Evolutionary conservation across 2,113 vertebrate genomes (phyloP), one percentile per base, ranked within the genome.

Genomic region (Axis porcinus): DNA sequence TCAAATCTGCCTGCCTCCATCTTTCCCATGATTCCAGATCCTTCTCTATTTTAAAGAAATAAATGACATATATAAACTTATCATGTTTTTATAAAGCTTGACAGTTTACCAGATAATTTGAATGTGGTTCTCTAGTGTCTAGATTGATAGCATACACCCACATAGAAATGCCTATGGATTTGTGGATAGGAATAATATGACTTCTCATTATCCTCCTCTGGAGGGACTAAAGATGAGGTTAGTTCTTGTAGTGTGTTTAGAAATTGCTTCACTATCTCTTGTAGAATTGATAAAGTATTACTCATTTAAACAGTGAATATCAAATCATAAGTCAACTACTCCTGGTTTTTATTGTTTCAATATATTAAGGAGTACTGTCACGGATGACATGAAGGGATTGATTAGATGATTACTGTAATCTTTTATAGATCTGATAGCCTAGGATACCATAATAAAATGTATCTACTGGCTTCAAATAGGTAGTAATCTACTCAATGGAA

Each of bases 31-130:
- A 70, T 74, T 95, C 36, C 50, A 94, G 57, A 91, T 60, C 50
- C 19, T 85, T 21, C n/a, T 97, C 23, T 78, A 50, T 94, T 95
- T 92, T 64, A 74, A 70, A 95, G 27, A 96, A 94, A 82, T 64
- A 96, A 91, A 82, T 97, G 58, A 93, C 76, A 91, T 85, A 87
- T 40, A 54, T 47, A 45, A 95, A 74, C 13, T 86, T 83, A 23
- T 64, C 76, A 12, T 96, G 78, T 91, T 92, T 97, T 95, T 58
- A 95, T 94, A 95, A 76, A 97, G 17, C 8, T 25, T 70, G 74
- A 52, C 25, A 76, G 7, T 15, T 54, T 89, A 62, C 58, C 92
- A 95, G 84, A 92, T 94, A 92, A 95, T 27, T 27, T 95, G 16
- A 94, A 74, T 87, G 27, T 78, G 23, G 3, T 50, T 94, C 11